Conservation (phyloP, 1,140 invertebrate genomes). For the Arctopsyche grandis region DNA sequence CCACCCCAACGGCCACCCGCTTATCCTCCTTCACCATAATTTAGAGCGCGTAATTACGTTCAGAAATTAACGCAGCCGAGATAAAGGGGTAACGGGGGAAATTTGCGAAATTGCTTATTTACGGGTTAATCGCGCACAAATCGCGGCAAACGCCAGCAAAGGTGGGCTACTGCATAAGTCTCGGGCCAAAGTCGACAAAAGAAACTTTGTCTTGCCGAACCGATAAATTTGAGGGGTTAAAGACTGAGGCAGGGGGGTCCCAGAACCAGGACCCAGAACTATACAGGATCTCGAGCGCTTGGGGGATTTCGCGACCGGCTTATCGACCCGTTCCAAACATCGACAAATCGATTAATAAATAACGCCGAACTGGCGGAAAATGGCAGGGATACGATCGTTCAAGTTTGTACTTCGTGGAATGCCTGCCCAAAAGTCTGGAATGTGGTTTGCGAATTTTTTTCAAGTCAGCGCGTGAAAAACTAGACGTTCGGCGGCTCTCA, state of each 20-base stretch:
- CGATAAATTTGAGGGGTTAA: slow-evolving; percentile 46
- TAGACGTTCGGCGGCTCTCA: no score
- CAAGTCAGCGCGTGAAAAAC: no score
- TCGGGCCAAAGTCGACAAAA: slow-evolving; percentile 15
- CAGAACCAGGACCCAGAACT: background rate
- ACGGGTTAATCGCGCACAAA: slow-evolving; percentile 49
- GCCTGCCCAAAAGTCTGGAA: background rate
- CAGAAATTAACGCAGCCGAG: slow-evolving; percentile 20
- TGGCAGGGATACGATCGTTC: slow-evolving; percentile 10
- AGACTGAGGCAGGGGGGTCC: background rate
- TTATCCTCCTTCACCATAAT: background rate
- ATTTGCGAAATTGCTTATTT: slow-evolving; percentile 45
- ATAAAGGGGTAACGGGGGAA: slow-evolving; percentile 3
- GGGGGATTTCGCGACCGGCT: slow-evolving; percentile 22
- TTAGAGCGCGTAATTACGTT: slow-evolving; percentile 25
- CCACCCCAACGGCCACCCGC: background rate
- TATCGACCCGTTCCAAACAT: slow-evolving; percentile 7
- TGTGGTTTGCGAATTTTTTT: no score
- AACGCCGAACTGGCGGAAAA: slow-evolving; percentile 19
- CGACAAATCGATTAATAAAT: slow-evolving; percentile 43
- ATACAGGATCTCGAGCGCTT: background rate
- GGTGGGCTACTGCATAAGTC: background rate
- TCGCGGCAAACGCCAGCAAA: slow-evolving; percentile 32
- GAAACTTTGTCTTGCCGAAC: slow-evolving; percentile 42
- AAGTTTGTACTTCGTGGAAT: background rate